Percentiles rank a stretch among this genome's conserved stretches.
phyloP scores from a whole-genome alignment of 2,113 vertebrate genomes.

The Hemiprocne comata region DNA sequence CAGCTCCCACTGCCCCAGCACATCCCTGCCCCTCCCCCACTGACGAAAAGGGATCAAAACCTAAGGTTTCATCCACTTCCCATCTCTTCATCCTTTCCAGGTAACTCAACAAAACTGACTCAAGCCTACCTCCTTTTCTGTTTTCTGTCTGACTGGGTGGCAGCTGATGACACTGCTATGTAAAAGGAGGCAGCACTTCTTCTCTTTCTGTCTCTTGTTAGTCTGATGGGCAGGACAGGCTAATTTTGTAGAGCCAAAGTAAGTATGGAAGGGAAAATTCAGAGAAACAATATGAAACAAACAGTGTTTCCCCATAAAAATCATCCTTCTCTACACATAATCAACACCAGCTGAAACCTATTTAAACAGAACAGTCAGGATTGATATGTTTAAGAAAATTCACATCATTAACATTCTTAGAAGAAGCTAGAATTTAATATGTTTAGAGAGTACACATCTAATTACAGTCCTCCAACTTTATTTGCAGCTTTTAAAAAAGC shows the following conservation, averaged over 20 bases:
- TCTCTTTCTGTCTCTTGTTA: not conserved
- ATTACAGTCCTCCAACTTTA: conserved; percentile 58
- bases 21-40: not conserved
- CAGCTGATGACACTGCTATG: not conserved
- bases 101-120: not conserved
- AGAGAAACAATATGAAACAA: not conserved
- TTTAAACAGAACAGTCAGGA: conserved; percentile 61
- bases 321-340: not conserved
- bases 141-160: not conserved
- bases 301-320: not conserved
- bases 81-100: not conserved
- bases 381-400: conserved; percentile 60
- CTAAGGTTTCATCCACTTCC: not conserved
- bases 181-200: not conserved
- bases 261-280: not conserved
- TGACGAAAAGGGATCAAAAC: not conserved
- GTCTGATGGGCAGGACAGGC: not conserved
- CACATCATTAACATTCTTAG: conserved; percentile 63
- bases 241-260: not conserved
- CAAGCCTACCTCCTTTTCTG: not conserved
- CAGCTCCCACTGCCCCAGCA: not conserved
- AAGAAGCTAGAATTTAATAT: conserved; percentile 62
- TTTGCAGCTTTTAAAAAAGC: conserved; percentile 43
- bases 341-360: conserved; percentile 54
- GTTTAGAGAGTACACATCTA: conserved; percentile 54